Conservation (phyloP, 2,888 invertebrate species). For the Scaptomyza flava region DNA sequence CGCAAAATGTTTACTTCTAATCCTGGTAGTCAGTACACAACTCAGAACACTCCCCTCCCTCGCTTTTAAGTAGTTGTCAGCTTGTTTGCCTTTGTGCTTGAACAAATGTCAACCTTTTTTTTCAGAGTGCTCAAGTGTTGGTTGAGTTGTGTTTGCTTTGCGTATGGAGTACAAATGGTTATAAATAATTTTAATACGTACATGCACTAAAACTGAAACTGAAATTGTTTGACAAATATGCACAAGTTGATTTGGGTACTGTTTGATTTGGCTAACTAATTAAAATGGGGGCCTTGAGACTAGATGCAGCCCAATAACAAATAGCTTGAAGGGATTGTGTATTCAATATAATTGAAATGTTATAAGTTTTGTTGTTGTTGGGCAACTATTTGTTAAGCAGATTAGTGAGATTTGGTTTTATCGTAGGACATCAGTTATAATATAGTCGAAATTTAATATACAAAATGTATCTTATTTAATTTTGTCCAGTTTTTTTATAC, state of each 20-base stretch:
- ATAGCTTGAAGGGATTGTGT: constrained; percentile 1
- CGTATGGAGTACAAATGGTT: constrained; percentile 47
- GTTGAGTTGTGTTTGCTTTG: constrained; percentile 46
- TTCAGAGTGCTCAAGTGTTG: constrained; percentile 26
- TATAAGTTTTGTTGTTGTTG: neutral
- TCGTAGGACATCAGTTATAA: no score
- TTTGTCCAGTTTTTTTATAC: no score
- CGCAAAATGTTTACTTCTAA: constrained; percentile 29
- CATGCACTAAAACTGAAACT: constrained; percentile 50
- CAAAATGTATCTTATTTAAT: neutral
- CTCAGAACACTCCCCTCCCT: neutral
- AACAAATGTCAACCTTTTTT: constrained; percentile 71
- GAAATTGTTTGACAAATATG: constrained; percentile 69
- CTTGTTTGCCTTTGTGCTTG: constrained; percentile 66
- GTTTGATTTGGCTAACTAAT: constrained; percentile 62
- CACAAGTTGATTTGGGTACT: constrained; percentile 45
- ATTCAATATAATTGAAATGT: constrained; percentile 28
- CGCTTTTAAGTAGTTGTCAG: neutral
- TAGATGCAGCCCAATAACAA: neutral
- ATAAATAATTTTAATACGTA: constrained; percentile 75
- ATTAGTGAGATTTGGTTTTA: neutral
- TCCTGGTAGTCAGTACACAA: constrained; percentile 16
- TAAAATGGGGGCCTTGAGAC: constrained; percentile 23
- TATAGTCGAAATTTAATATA: no score
- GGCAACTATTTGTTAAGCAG: neutral